These are phyloP conservation scores for Yponomeuta evonymella DNA, from an alignment of 2,888 invertebrate genomes.

Conservation along the genomic window DNA sequence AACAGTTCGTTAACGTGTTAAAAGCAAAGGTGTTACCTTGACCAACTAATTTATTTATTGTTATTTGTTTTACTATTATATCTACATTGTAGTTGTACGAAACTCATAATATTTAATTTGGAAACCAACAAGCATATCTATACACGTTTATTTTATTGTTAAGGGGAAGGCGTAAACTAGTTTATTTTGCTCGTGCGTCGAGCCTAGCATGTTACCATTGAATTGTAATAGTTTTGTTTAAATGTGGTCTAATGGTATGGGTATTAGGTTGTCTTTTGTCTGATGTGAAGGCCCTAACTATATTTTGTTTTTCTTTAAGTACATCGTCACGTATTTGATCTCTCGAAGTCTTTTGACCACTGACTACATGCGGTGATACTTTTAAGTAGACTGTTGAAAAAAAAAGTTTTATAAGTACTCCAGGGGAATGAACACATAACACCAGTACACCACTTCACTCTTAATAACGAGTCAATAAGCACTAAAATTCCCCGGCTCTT, in stretches of 20 bases:
- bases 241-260: slow-evolving; percentile 3
- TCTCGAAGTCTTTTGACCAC: neutral
- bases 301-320: neutral
- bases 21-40: too few species aligned
- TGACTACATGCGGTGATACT: too few species aligned
- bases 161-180: neutral
- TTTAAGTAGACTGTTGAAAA: too few species aligned
- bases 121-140: neutral
- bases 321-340: neutral
- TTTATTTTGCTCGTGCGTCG: slow-evolving; percentile 2
- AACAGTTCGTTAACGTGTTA: too few species aligned
- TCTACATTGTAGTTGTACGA: too few species aligned
- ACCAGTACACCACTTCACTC: too few species aligned
- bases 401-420: too few species aligned
- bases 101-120: neutral
- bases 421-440: too few species aligned
- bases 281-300: neutral
- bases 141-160: neutral
- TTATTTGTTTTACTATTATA: too few species aligned
- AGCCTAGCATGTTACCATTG: slow-evolving; percentile 7
- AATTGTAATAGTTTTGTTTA: neutral
- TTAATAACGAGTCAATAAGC: too few species aligned
- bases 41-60: too few species aligned
- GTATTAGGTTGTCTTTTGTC: neutral
- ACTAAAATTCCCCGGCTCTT: too few species aligned